Percentiles rank a stretch among this genome's conserved stretches.
These are phyloP conservation scores for Pachycephala philippinensis DNA, from an alignment of 2,113 vertebrate genomes.

Conservation along the genomic window DNA sequence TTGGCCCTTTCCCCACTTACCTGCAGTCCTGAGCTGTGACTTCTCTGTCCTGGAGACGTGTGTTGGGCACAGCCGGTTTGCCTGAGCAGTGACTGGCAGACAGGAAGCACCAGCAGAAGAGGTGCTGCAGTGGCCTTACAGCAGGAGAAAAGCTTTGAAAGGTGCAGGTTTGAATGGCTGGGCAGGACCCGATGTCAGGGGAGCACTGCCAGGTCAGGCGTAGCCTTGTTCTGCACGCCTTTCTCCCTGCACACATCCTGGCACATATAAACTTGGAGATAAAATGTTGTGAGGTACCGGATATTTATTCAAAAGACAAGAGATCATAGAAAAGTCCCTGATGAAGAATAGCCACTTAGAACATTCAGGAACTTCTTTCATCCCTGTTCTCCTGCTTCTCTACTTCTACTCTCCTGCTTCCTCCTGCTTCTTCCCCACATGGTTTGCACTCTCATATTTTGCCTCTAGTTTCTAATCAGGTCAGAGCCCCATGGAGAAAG, in stretches of 20 bases:
- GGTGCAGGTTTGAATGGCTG: not conserved
- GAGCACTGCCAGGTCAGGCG: not conserved
- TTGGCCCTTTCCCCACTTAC: not conserved
- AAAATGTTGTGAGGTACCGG: not conserved
- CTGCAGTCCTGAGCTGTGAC: not conserved
- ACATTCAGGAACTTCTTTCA: not conserved
- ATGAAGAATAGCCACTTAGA: not conserved
- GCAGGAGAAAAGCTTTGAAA: not conserved
- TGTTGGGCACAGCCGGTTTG: not conserved
- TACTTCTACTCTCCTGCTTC: not conserved
- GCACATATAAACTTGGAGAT: not conserved
- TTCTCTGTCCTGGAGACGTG: not conserved
- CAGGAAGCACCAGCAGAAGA: not conserved
- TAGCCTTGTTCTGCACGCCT: too few species aligned
- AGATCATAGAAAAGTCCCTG: not conserved
- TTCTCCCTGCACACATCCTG: not conserved
- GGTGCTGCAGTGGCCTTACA: not conserved
- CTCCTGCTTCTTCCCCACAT: not conserved
- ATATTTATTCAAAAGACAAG: not conserved
- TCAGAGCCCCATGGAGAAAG: not conserved
- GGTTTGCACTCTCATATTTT: not conserved
- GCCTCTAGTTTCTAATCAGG: not conserved
- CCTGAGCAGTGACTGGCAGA: not conserved
- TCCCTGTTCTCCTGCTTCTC: not conserved
- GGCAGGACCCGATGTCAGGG: not conserved